phyloP scores from a whole-genome alignment of 2,888 invertebrate species.

The Drosophila prostipennis region DNA sequence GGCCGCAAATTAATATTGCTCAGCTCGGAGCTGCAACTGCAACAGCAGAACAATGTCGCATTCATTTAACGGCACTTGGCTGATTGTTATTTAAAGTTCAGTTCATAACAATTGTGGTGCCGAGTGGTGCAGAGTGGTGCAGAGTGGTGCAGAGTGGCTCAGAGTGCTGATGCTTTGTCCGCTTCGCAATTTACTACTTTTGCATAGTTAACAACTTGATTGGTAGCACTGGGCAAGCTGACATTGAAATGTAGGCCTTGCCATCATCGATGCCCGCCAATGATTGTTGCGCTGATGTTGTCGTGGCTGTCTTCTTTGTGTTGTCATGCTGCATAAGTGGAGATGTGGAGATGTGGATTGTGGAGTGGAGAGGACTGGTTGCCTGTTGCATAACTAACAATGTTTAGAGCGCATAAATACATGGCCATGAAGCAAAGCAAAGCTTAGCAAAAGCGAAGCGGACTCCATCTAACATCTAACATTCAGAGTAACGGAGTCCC shows the following conservation, averaged over 20 bases:
- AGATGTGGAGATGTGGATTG: slow-evolving; percentile 59
- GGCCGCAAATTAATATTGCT: slow-evolving; percentile 68
- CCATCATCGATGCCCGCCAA: slow-evolving; percentile 76
- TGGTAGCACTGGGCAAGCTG: slow-evolving; percentile 74
- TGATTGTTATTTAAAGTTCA: slow-evolving; percentile 77
- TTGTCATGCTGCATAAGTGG: slow-evolving; percentile 75
- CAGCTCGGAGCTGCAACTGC: slow-evolving; percentile 33
- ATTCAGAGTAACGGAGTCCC: slow-evolving; percentile 69
- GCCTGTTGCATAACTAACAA: slow-evolving; percentile 77
- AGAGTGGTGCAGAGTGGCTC: background rate
- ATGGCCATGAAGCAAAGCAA: slow-evolving; percentile 44
- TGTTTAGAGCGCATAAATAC: slow-evolving; percentile 77
- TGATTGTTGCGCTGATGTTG: slow-evolving; percentile 62
- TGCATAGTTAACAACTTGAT: slow-evolving; percentile 77
- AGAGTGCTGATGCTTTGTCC: slow-evolving; percentile 50
- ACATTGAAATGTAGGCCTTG: slow-evolving; percentile 78
- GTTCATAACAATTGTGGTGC: slow-evolving; percentile 69
- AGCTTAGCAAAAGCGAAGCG: background rate
- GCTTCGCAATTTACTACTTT: slow-evolving; percentile 67
- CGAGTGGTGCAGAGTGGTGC: background rate
- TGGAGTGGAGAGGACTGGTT: slow-evolving; percentile 61
- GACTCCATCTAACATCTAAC: slow-evolving; percentile 50
- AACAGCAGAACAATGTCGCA: slow-evolving; percentile 67
- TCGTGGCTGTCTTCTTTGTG: slow-evolving; percentile 37
- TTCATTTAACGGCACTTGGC: slow-evolving; percentile 78